A percentile compares a stretch with the other conserved stretches of the same genome.
phyloP scores from a whole-genome alignment of 2,113 vertebrate genomes.

The Phoenicopterus ruber region DNA sequence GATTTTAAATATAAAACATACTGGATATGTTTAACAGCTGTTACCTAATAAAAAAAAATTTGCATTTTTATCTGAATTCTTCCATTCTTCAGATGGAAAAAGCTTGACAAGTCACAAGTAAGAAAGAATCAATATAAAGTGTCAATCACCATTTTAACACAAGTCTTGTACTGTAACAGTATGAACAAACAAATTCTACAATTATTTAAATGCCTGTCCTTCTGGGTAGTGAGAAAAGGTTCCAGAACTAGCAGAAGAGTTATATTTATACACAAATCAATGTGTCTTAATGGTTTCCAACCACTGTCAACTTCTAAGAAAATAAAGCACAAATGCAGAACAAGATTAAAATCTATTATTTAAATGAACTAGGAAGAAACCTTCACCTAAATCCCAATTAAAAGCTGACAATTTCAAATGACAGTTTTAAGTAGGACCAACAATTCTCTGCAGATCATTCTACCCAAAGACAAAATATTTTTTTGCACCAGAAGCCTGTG shows the following conservation, averaged over 20 bases:
- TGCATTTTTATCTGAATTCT: not conserved
- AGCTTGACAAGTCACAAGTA: not conserved
- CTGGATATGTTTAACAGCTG: not conserved
- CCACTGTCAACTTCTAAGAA: not conserved
- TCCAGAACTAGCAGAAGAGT: not conserved
- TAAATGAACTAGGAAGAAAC: not conserved
- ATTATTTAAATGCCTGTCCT: not conserved
- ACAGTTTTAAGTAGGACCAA: not conserved
- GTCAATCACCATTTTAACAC: not conserved
- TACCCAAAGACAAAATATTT: not conserved
- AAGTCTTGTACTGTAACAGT: not conserved
- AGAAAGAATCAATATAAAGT: not conserved
- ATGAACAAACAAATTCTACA: not conserved
- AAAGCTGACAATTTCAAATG: not conserved
- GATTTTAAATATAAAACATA: not conserved
- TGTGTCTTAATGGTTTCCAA: not conserved
- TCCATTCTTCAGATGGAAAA: not conserved
- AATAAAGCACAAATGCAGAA: not conserved
- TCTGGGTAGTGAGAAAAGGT: not conserved
- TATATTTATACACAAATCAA: not conserved
- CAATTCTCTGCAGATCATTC: not conserved
- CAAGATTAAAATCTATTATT: not conserved
- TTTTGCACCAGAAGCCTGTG: not conserved
- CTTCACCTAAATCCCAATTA: not conserved
- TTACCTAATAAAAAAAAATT: not conserved